Conservation (phyloP, 1,140 invertebrate species). For the Physella acuta region DNA sequence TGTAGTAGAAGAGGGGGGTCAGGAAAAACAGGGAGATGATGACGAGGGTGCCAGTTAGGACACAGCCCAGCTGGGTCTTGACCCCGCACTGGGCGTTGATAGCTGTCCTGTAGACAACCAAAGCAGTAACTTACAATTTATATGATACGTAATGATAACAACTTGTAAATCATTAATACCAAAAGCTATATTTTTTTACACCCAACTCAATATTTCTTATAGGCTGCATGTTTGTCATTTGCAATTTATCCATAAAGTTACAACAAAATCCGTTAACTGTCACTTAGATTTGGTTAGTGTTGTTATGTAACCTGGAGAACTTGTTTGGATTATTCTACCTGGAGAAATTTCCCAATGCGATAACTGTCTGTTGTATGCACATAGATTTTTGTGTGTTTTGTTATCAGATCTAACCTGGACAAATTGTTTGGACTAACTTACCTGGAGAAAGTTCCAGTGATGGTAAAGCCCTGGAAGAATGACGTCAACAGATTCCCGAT, state of each 20-base stretch:
- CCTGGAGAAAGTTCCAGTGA: slow-evolving; percentile 71
- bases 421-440: slow-evolving; percentile 23
- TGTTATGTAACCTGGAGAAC: no score
- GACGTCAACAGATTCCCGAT: slow-evolving; percentile 83
- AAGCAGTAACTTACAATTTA: no score
- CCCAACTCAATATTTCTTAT: no score
- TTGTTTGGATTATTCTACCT: no score
- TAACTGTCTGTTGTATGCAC: neutral
- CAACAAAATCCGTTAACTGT: neutral
- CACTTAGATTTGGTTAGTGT: neutral
- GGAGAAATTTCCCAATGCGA: neutral
- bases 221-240: slow-evolving; percentile 32
- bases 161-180: neutral
- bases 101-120: no score
- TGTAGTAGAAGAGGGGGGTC: neutral
- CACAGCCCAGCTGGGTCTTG: neutral
- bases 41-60: neutral
- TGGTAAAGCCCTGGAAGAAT: slow-evolving; percentile 86
- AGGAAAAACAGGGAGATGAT: slow-evolving; percentile 25
- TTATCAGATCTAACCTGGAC: neutral
- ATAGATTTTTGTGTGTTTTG: neutral
- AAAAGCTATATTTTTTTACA: neutral
- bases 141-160: neutral
- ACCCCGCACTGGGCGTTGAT: neutral
- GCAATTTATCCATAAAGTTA: no score